Base-by-base conservation (phyloP, 2,888 invertebrate genomes). In the Drosophila rellima region DNA sequence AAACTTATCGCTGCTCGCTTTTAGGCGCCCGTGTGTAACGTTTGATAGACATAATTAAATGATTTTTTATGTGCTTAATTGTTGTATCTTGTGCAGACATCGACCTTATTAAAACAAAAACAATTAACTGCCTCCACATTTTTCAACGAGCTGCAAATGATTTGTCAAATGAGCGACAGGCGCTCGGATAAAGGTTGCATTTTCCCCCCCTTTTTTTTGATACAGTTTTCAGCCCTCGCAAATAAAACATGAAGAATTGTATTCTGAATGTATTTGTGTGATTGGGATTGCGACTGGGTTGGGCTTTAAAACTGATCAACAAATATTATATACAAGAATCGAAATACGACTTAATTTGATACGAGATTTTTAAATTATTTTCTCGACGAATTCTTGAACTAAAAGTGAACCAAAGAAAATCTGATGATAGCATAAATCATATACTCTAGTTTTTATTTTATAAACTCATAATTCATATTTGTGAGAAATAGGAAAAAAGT, bases 31-130 rank as follows among this genome's bases (percentile, higher is more conserved):
- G 51, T 60, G 63, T 56, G 65, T 78, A 68, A 52, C 87, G 51
- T 81, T 87, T 83, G 86, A 85, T 82, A 82, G 83, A 88, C 88
- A 80, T 82, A 85, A 82, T 82, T 73, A 88, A 88, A 88, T 83
- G 83, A 88, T 82, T 83, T 83, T 87, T 85, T 85, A 76, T 82
- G 78, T 82, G 73, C 83, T 80, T 85, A 83, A 83, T 78, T 85
- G 78, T 70, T 85, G 68, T 85, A 80, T 83, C 81, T 83, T 70
- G 63, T 18, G 60, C 66, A 76, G 67, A 81, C 84, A 76, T 81
- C 87, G 57, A 62, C 70, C 61, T 81, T 76, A 86, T 82, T 61
- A 76, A 84, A 84, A 79, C 66, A 54, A 68, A 52, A 60, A 52
- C 55, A 67, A 50, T 37, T 23, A 63, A 56, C 44, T 45, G 23